Percentiles rank a stretch among this genome's conserved stretches.
These are phyloP conservation scores for Coenonympha glycerion DNA, from an alignment of 2,888 invertebrate genomes.

Conservation along the genomic window DNA sequence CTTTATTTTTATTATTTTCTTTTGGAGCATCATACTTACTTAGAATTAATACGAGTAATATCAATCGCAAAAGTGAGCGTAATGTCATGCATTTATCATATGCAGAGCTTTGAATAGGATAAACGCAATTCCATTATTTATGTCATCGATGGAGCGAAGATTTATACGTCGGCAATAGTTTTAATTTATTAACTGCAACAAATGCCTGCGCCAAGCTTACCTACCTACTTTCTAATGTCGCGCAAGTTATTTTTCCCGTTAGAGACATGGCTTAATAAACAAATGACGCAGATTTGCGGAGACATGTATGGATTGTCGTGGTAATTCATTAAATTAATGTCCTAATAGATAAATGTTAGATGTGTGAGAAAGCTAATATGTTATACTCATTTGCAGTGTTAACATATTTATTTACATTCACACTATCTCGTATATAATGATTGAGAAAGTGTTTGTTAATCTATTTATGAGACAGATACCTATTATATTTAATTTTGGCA, in stretches of 20 bases:
- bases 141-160: conserved; percentile 21
- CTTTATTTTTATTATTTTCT: too few relatives aligned
- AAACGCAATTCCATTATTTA: conserved; percentile 22
- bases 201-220: conserved; percentile 26
- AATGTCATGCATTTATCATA: conserved; percentile 13
- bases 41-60: conserved; percentile 1
- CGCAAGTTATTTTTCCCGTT: conserved; percentile 21
- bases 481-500: too few relatives aligned
- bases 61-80: not conserved
- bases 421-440: not conserved
- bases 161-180: conserved; percentile 22
- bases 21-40: too few relatives aligned
- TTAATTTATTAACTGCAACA: conserved; percentile 28
- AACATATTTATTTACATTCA: not conserved
- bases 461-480: too few relatives aligned
- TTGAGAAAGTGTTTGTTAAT: not conserved
- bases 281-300: conserved; percentile 27
- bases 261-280: conserved; percentile 20
- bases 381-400: not conserved
- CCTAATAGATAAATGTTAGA: conserved; percentile 22
- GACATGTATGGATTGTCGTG: conserved; percentile 20
- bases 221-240: conserved; percentile 32
- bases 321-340: conserved; percentile 17
- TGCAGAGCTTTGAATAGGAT: conserved; percentile 8
- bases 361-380: conserved; percentile 13